These are phyloP conservation scores for Eupithecia pulchellata DNA, from an alignment of 2,888 invertebrate genomes.

Conservation along the genomic window DNA sequence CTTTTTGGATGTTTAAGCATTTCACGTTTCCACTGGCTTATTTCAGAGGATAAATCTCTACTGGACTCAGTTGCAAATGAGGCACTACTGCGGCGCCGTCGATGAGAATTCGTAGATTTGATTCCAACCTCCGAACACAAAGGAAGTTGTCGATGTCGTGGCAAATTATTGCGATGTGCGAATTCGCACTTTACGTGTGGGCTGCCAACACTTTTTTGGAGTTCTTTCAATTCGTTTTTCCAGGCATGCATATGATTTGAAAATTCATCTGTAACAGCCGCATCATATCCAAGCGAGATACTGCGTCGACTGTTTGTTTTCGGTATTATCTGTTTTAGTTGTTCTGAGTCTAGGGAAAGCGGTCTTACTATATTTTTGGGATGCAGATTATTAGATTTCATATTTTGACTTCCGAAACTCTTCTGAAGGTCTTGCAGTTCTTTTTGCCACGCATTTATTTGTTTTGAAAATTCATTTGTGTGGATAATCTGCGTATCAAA, in stretches of 20 bases:
- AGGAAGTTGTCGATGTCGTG: slow-evolving; percentile 7
- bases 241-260: slow-evolving; percentile 21
- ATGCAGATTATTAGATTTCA: slow-evolving; percentile 2
- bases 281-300: slow-evolving; percentile 19
- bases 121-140: slow-evolving; percentile 20
- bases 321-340: slow-evolving; percentile 15
- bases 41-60: slow-evolving; percentile 16
- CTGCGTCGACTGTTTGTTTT: slow-evolving; percentile 21
- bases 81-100: slow-evolving; percentile 21
- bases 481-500: background rate
- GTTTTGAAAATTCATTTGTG: slow-evolving; percentile 1
- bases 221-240: slow-evolving; percentile 23
- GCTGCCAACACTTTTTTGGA: slow-evolving; percentile 23
- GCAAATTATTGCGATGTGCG: slow-evolving; percentile 13
- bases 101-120: background rate
- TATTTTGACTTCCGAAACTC: slow-evolving; percentile 3
- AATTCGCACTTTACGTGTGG: slow-evolving; percentile 13
- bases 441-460: slow-evolving; percentile 15
- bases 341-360: slow-evolving; percentile 25
- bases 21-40: background rate
- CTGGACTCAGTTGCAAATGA: slow-evolving; percentile 14
- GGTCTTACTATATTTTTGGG: slow-evolving; percentile 22
- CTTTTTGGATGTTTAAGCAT: background rate
- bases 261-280: slow-evolving; percentile 9
- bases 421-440: slow-evolving; percentile 10